These are phyloP conservation scores for Temnothorax longispinosus DNA, from an alignment of 1,140 invertebrate genomes.

Conservation along the genomic window DNA sequence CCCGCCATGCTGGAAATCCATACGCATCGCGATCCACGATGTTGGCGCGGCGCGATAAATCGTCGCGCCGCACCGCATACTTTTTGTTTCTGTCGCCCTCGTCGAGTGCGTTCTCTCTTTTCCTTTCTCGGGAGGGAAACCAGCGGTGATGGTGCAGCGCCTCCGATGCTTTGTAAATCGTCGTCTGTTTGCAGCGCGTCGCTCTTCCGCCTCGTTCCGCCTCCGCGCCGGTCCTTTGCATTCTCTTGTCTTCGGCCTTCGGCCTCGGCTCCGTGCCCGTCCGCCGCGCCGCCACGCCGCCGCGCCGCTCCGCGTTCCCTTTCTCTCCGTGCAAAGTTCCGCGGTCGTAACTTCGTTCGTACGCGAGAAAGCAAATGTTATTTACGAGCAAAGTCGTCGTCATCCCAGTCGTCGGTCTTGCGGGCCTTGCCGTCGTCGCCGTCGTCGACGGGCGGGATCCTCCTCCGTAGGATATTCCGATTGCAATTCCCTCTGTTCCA, in stretches of 20 bases:
- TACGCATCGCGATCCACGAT: slow-evolving; percentile 58
- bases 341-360: slow-evolving; percentile 72
- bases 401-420: not conserved
- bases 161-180: slow-evolving; percentile 67
- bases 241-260: slow-evolving; percentile 28
- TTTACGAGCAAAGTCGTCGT: slow-evolving; percentile 75
- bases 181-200: slow-evolving; percentile 62
- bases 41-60: slow-evolving; percentile 53
- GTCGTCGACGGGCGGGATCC: slow-evolving; percentile 36
- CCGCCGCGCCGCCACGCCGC: too few species aligned
- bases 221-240: slow-evolving; percentile 17
- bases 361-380: slow-evolving; percentile 74
- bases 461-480: slow-evolving; percentile 67
- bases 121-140: not conserved
- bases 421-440: not conserved
- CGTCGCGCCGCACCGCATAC: slow-evolving; percentile 42
- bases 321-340: slow-evolving; percentile 65
- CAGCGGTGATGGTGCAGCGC: slow-evolving; percentile 27
- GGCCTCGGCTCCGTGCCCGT: not conserved
- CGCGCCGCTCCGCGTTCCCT: slow-evolving; percentile 12
- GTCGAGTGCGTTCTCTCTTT: not conserved
- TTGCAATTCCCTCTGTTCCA: slow-evolving; percentile 79
- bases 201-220: slow-evolving; percentile 21
- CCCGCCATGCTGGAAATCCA: slow-evolving; percentile 54
- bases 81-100: slow-evolving; percentile 46